phyloP scores from a whole-genome alignment of 2,888 invertebrate genomes.

The Nephrotoma flavescens region DNA sequence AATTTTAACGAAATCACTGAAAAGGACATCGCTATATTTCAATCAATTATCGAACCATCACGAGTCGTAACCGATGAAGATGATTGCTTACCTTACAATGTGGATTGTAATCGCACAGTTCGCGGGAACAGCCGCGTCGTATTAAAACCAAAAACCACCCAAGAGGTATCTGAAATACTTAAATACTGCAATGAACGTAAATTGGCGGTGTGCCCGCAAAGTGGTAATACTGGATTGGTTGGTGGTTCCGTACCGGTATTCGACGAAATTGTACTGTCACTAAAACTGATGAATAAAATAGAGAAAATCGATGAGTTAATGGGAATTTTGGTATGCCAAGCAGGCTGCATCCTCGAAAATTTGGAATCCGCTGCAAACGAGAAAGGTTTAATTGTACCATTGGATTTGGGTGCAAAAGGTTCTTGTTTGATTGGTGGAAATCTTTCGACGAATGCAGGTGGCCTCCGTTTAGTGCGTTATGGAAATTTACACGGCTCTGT shows the following conservation, averaged over 20 bases:
- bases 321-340: constrained; percentile 70
- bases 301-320: constrained; percentile 67
- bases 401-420: constrained; percentile 94
- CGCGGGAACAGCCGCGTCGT: constrained; percentile 73
- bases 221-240: constrained; percentile 90
- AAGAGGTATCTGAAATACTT: constrained; percentile 76
- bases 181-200: constrained; percentile 66
- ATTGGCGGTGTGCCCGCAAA: constrained; percentile 89
- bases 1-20: constrained; percentile 22
- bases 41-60: constrained; percentile 23
- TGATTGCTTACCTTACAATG: constrained; percentile 70
- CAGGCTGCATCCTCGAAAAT: constrained; percentile 86
- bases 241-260: constrained; percentile 95
- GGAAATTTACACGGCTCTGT: constrained; percentile 88
- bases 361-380: constrained; percentile 62
- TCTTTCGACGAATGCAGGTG: constrained; percentile 93
- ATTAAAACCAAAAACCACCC: constrained; percentile 70
- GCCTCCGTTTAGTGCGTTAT: constrained; percentile 82
- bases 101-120: constrained; percentile 78
- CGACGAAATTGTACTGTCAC: constrained; percentile 86
- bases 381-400: constrained; percentile 75
- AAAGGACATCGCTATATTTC: constrained; percentile 24
- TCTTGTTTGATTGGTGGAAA: constrained; percentile 94
- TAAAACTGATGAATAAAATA: constrained; percentile 72
- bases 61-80: constrained; percentile 58